A percentile compares a stretch with the other conserved stretches of the same genome.
Evolutionary conservation across 2,797 vertebrate species (phyloP).

Genomic region (Alcedo quadribrachys): DNA sequence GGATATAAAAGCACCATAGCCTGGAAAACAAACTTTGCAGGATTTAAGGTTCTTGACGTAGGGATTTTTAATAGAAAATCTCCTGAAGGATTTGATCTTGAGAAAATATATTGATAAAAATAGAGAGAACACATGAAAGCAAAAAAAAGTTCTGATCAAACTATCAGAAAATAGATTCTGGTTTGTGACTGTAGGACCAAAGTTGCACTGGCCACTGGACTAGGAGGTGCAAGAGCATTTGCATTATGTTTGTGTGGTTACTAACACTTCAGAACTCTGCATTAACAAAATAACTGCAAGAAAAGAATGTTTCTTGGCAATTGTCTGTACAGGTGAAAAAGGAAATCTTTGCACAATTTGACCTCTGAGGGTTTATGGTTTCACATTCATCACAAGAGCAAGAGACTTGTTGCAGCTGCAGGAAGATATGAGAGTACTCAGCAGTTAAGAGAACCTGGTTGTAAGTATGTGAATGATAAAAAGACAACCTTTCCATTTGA

Average conservation of each 20-base stretch:
- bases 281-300: not conserved
- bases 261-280: not conserved
- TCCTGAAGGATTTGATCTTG: not conserved
- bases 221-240: not conserved
- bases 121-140: not conserved
- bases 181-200: not conserved
- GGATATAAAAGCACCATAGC: not conserved
- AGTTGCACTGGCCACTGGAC: not conserved
- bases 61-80: not conserved
- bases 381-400: constrained; percentile 2
- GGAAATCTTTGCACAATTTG: not conserved
- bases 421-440: not conserved
- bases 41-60: not conserved
- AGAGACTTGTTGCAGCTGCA: not conserved
- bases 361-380: not conserved
- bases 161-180: not conserved
- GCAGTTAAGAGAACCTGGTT: not conserved
- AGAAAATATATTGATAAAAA: not conserved
- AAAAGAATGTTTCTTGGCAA: not conserved
- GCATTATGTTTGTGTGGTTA: not conserved
- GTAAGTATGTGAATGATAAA: not conserved
- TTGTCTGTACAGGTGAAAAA: not conserved
- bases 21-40: not conserved
- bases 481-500: not conserved
- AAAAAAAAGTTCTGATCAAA: not conserved